Base-by-base conservation (phyloP, 2,888 invertebrate species). In the Drosophila borealis region DNA sequence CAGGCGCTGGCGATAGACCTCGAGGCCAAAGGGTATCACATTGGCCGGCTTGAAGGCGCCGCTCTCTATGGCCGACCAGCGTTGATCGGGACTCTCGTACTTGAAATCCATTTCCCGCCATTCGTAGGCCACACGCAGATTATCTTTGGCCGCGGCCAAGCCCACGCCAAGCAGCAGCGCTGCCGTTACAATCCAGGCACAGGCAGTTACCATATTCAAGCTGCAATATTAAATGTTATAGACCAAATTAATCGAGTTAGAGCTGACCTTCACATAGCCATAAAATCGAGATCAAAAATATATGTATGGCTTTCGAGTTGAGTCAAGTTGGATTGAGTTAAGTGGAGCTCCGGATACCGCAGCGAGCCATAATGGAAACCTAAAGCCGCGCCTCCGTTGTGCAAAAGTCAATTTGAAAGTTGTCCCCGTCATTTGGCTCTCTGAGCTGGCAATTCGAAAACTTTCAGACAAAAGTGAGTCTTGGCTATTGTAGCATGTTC, bases 31-130 rank as follows among this genome's bases (percentile, higher is more conserved):
- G 0, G 96, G 96, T 25, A 96, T 93, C 73, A 95, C 96, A 90
- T 95, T 95, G 88, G 95, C 94, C 10, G 95, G 95, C 39, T 96
- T 94, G 83, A 95, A 96, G 69, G 93, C 93, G 71, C 93, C 93
- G 53, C 92, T 93, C 34, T 93, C 93, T 42, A 95, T 92, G 19
- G 96, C 96, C 55, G 93, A 93, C 88, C 93, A 93, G 59, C 95
- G 92, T 3, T 93, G 94, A 8, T 94, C 94, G 1, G 93, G 92
- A 36, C 89, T 93, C 3, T 94, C 93, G 92, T 94, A 96, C 69
- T 94, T 94, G 90, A 94, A 96, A 90, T 96, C 96, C 51, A 96
- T 92, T 91, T 95, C 94, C 80, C 94, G 95, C 96, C 96, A 96
- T 88, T 96, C 94, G 91, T 94, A 96, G 51, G 94, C 93, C 50